These are phyloP conservation scores for Actias luna DNA, from an alignment of 2,888 invertebrate species.

Conservation along the genomic window DNA sequence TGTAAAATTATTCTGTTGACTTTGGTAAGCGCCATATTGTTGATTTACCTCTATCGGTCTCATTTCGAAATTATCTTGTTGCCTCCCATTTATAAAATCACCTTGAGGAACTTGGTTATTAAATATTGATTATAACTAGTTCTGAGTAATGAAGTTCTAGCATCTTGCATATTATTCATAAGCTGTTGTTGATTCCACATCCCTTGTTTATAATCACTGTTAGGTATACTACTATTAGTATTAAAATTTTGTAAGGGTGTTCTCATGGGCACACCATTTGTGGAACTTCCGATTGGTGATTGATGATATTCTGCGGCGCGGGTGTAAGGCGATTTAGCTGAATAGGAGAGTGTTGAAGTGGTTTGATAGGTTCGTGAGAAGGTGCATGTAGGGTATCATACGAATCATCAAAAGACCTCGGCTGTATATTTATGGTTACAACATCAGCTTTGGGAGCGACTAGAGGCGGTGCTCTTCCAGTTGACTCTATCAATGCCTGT, in stretches of 20 bases:
- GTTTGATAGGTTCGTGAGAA: constrained; percentile 19
- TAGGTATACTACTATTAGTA: constrained; percentile 19
- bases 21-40: constrained; percentile 31
- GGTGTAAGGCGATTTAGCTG: constrained; percentile 13
- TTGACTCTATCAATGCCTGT: constrained; percentile 62
- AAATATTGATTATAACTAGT: constrained; percentile 10
- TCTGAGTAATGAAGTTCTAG: not conserved
- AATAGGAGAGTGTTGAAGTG: constrained; percentile 12
- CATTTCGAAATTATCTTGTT: constrained; percentile 21
- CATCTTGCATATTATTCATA: constrained; percentile 17
- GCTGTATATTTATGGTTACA: constrained; percentile 52
- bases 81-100: constrained; percentile 47
- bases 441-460: constrained; percentile 37
- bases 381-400: constrained; percentile 36
- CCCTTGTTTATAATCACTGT: constrained; percentile 22
- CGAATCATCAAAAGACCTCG: constrained; percentile 65
- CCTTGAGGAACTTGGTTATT: constrained; percentile 42
- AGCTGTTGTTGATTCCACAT: constrained; percentile 30
- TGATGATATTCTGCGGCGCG: constrained; percentile 11
- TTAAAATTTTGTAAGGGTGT: constrained; percentile 21
- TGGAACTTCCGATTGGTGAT: constrained; percentile 3
- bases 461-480: constrained; percentile 30
- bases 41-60: constrained; percentile 27
- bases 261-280: constrained; percentile 23
- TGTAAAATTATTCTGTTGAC: constrained; percentile 40